Percentiles rank a stretch among this genome's conserved stretches.
phyloP scores from a whole-genome alignment of 2,797 vertebrate genomes.

The Galagoides demidoff region DNA sequence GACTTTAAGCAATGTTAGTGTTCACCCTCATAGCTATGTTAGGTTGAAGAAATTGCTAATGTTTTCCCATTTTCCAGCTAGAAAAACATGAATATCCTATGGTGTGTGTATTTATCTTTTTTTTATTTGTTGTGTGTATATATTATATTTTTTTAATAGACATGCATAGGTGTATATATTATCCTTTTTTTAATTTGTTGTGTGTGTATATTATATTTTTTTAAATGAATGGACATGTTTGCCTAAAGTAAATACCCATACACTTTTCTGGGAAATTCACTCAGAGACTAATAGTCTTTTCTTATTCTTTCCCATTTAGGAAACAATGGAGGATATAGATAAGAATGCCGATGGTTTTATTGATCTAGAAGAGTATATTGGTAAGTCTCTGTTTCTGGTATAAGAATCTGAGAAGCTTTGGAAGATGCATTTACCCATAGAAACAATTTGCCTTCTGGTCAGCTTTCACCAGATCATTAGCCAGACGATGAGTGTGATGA shows the following conservation, averaged over 20 bases:
- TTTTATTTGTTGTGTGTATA: no score
- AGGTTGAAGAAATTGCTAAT: constrained; percentile 12
- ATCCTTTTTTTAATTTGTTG: no score
- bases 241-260: neutral
- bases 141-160: no score
- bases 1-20: neutral
- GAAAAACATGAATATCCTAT: neutral
- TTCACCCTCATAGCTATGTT: neutral
- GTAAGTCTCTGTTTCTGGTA: constrained; percentile 86
- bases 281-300: neutral
- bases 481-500: neutral
- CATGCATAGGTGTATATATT: neutral
- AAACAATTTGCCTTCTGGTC: neutral
- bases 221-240: constrained; percentile 26
- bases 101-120: neutral
- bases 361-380: constrained; percentile 95
- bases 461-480: neutral
- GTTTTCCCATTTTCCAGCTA: constrained; percentile 4
- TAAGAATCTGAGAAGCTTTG: neutral
- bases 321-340: constrained; percentile 97
- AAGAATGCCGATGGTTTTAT: constrained; percentile 95
- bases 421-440: neutral
- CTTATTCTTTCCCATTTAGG: constrained; percentile 85
- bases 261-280: neutral
- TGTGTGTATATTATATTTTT: neutral